Evolutionary conservation across 2,888 invertebrate species (phyloP).

Genomic region (Drosophila quasianomalipes): DNA sequence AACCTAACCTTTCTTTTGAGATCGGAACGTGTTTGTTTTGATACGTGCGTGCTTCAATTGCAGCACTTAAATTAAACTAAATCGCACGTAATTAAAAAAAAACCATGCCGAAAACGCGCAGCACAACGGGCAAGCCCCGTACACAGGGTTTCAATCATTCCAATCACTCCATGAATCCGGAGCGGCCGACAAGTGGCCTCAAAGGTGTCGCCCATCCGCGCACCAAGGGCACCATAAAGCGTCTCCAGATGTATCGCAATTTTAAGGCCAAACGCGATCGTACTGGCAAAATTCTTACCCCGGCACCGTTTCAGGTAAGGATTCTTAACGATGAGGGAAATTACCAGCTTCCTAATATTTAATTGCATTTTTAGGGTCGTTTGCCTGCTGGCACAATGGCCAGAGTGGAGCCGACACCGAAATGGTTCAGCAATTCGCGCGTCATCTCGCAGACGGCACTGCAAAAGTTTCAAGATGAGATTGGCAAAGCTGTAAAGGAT

Average conservation of each 20-base stretch:
- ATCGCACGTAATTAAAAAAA: conserved; percentile 24
- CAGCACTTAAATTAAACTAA: conserved; percentile 19
- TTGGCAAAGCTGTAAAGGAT: conserved; percentile 97
- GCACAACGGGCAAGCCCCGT: conserved; percentile 90
- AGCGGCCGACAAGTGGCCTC: conserved; percentile 91
- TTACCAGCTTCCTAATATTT: conserved; percentile 6
- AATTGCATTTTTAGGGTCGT: conserved; percentile 87
- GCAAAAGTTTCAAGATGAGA: conserved; percentile 96
- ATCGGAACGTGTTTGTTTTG: conserved; percentile 73
- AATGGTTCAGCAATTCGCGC: conserved; percentile 99
- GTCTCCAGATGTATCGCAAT: conserved; percentile 99
- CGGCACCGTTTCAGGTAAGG: conserved; percentile 95
- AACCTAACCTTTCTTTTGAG: conserved; percentile 49
- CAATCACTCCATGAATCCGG: conserved; percentile 97
- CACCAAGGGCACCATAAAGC: conserved; percentile 96
- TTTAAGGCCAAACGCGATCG: conserved; percentile 97
- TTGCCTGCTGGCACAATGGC: conserved; percentile 95
- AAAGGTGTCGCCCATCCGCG: conserved; percentile 94
- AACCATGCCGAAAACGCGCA: conserved; percentile 92
- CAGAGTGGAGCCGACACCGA: conserved; percentile 98
- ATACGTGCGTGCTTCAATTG: conserved; percentile 38
- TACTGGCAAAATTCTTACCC: conserved; percentile 94
- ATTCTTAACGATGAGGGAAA: not conserved
- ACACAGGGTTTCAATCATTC: conserved; percentile 94
- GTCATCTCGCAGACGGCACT: conserved; percentile 96